A percentile compares a stretch with the other conserved stretches of the same genome.
Evolutionary conservation across 23 tunicate genomes (phyloP).

Genomic region (Oikopleura albicans): DNA sequence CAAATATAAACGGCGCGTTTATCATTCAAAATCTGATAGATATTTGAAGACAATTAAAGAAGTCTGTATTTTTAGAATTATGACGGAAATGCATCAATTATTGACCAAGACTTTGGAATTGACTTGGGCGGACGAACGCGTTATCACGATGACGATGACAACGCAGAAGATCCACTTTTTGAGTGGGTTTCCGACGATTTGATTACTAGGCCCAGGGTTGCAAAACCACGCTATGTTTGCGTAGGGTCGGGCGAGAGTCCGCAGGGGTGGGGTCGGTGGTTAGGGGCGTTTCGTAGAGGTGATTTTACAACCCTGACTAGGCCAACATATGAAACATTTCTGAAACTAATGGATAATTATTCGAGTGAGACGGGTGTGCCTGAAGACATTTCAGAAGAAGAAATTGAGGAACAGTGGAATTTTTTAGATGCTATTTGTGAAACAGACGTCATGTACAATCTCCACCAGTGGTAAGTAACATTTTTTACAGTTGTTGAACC

Average conservation of each 20-base stretch:
- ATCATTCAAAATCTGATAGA: no score
- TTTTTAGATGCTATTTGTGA: conserved; percentile 4
- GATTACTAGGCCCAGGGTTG: no score
- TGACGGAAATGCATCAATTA: not conserved
- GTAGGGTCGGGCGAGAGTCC: no score
- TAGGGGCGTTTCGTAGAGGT: no score
- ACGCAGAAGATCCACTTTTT: conserved; percentile 6
- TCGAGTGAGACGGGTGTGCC: conserved; percentile 2
- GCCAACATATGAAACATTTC: not conserved
- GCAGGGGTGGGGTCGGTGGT: no score
- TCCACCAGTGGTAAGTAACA: not conserved
- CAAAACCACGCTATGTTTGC: no score
- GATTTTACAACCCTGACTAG: no score
- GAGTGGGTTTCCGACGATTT: not conserved
- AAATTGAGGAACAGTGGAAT: conserved; percentile 15
- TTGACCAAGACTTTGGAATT: conserved; percentile 9
- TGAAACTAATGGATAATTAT: conserved; percentile 1
- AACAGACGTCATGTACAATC: not conserved
- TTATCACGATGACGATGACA: not conserved
- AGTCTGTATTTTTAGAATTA: not conserved
- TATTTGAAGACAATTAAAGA: not conserved
- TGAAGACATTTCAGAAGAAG: not conserved
- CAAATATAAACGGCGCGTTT: no score
- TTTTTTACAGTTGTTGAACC: not conserved
- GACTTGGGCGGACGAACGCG: conserved; percentile 13